These are phyloP conservation scores for Meliscaeva auricollis DNA, from an alignment of 2,888 invertebrate species.

Conservation along the genomic window DNA sequence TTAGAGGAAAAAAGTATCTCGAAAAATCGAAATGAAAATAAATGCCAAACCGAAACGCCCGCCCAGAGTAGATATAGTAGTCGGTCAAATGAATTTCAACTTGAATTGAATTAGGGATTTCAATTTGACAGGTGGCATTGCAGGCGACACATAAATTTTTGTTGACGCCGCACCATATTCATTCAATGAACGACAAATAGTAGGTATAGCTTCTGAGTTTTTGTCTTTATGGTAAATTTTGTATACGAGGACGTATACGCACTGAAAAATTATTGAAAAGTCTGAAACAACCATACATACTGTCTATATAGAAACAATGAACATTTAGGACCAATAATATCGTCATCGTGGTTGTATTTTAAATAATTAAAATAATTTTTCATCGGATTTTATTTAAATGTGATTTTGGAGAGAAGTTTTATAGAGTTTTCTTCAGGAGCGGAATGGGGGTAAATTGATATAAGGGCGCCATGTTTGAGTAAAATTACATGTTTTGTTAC, in stretches of 20 bases:
- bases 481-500: too few species aligned
- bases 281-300: conserved; percentile 2
- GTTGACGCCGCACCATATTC: conserved; percentile 30
- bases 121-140: conserved; percentile 79
- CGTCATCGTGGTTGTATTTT: conserved; percentile 59
- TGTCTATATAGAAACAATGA: conserved; percentile 1
- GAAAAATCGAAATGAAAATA: conserved; percentile 69
- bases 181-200: neutral
- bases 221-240: neutral
- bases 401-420: conserved; percentile 49
- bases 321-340: conserved; percentile 77
- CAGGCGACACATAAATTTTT: conserved; percentile 75
- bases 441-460: neutral
- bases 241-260: neutral
- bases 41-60: conserved; percentile 43
- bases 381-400: conserved; percentile 74
- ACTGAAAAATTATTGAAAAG: neutral
- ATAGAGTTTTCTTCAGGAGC: neutral
- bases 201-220: conserved; percentile 3
- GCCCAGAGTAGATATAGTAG: conserved; percentile 56
- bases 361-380: conserved; percentile 77
- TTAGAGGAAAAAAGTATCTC: conserved; percentile 69
- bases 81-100: conserved; percentile 77
- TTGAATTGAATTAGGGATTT: conserved; percentile 80
- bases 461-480: too few species aligned